Evolutionary conservation across 2,888 invertebrate genomes (phyloP), one percentile per base, ranked within the genome.

Genomic region (Meiosimyza platycephala): DNA sequence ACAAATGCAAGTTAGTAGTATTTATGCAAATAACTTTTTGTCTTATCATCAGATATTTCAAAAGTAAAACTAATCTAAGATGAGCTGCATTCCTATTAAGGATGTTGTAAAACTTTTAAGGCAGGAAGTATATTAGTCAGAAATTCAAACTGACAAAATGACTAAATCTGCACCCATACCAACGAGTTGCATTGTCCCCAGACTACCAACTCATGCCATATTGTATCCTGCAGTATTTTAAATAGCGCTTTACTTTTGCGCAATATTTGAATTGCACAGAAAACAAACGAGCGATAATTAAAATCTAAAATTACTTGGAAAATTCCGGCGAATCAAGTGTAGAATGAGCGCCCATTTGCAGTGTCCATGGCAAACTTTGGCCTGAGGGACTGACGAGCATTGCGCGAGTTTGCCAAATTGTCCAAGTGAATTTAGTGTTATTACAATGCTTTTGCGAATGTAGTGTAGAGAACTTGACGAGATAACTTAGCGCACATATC

Each of bases 381-480:
- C 54, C 54, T 54, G 9, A 54, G 18, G 16, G 6, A 54, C 54
- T 18, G 16, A 54, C 7, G 18, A 54, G 54, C 2, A 3, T 16
- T 54, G n/a, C 7, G 54, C 54, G n/a, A 28, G 28, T 28, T 28
- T 4, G 28, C 28, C 28, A 28, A 28, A 28, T 28, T 28, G 28
- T 28, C 28, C 28, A 28, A 28, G 28, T 54, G 54, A 82, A 80
- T 81, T 82, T 83, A 83, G 78, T 81, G 81, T 81, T 82, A 82
- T 82, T 82, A 79, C 82, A 82, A 28, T 28, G 4, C 28, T 28
- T 28, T 28, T 28, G 80, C 80, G 77, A 77, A 78, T 80, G 66
- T 69, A 71, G 70, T 28, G 28, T 65, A 71, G 65, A 63, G 22
- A 72, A 71, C 54, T 54, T 54, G 54, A 12, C 16, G 16, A 28